Evolutionary conservation across 2,113 vertebrate species (phyloP).

Genomic region (Vireo altiloquus): DNA sequence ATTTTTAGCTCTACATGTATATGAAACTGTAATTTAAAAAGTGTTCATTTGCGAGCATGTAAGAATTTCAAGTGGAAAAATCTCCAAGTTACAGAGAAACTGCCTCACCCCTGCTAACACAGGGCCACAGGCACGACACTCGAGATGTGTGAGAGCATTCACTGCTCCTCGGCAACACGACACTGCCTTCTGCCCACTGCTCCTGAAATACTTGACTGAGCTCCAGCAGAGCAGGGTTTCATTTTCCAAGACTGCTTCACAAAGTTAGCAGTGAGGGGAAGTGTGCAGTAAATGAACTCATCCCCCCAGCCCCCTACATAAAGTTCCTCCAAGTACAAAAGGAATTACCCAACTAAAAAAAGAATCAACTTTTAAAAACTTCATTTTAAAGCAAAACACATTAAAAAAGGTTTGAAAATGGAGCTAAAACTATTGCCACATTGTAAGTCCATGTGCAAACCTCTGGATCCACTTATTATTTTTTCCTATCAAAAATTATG

Average conservation of each 20-base stretch:
- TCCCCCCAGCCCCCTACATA: neutral
- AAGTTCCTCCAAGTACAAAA: neutral
- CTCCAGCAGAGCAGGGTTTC: constrained; percentile 16
- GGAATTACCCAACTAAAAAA: neutral
- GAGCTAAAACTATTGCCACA: neutral
- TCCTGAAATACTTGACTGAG: constrained; percentile 1
- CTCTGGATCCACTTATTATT: neutral
- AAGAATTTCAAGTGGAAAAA: neutral
- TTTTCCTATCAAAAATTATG: neutral
- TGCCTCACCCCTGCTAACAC: neutral
- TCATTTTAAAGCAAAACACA: neutral
- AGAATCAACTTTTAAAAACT: neutral
- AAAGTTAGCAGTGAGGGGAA: neutral
- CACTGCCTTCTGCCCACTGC: neutral
- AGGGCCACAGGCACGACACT: neutral
- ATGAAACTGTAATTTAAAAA: neutral
- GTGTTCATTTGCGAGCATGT: neutral
- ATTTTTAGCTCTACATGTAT: neutral
- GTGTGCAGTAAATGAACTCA: neutral
- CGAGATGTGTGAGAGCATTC: neutral
- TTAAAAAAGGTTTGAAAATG: neutral
- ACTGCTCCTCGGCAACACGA: neutral
- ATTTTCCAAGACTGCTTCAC: neutral
- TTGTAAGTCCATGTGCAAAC: neutral
- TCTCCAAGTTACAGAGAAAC: neutral